Percentiles rank a stretch among this genome's conserved stretches.
Conservation (phyloP, 2,888 invertebrate species). For the Epistrophe eligans region DNA sequence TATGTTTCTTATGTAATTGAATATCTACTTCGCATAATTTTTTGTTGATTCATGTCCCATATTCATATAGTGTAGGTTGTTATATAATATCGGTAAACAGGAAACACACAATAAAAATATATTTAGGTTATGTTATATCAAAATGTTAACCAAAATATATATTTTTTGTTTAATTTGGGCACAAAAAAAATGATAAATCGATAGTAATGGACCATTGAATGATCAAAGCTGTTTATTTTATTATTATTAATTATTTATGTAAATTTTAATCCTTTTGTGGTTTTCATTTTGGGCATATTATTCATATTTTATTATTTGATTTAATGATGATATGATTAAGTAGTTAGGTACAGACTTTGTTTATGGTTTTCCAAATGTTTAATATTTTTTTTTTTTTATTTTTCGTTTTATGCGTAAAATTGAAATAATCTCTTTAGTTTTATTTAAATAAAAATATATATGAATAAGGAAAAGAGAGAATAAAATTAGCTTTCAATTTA, state of each 20-base stretch:
- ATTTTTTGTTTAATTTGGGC: background rate
- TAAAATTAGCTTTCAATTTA: too few relatives aligned
- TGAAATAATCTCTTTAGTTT: too few relatives aligned
- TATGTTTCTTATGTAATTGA: constrained; percentile 26
- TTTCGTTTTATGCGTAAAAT: too few relatives aligned
- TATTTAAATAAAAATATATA: too few relatives aligned
- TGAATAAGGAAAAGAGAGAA: too few relatives aligned
- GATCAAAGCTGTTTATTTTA: constrained; percentile 2
- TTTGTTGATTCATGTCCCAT: background rate
- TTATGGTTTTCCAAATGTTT: too few relatives aligned
- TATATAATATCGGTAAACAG: too few relatives aligned
- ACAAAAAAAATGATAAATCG: background rate
- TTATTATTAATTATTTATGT: constrained; percentile 20
- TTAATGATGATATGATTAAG: constrained; percentile 7
- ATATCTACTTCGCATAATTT: background rate
- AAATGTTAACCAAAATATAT: background rate
- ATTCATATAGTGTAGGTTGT: background rate
- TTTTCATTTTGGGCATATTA: background rate
- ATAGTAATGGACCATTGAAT: constrained; percentile 8
- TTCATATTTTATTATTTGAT: background rate
- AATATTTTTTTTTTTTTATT: too few relatives aligned
- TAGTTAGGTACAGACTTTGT: too few relatives aligned
- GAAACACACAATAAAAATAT: background rate
- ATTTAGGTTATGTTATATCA: too few relatives aligned
- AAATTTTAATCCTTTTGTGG: constrained; percentile 27